These are phyloP conservation scores for Thera britannica DNA, from an alignment of 2,888 invertebrate species.

Conservation along the genomic window DNA sequence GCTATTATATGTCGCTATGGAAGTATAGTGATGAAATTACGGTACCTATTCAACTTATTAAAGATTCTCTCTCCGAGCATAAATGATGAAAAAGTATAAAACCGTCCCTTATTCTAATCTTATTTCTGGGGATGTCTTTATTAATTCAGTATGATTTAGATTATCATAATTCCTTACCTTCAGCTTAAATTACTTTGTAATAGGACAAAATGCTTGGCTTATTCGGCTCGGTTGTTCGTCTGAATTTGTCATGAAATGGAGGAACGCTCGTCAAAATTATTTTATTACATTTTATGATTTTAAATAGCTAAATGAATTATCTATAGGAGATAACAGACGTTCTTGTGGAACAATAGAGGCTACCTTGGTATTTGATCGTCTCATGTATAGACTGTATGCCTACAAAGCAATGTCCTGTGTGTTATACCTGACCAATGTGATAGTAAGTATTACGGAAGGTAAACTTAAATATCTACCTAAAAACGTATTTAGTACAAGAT, in stretches of 20 bases:
- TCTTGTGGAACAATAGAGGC: no score
- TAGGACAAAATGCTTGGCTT: conserved; percentile 49
- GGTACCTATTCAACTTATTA: neutral
- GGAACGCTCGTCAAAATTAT: conserved; percentile 23
- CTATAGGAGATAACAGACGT: no score
- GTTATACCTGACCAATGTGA: no score
- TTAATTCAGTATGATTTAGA: conserved; percentile 55
- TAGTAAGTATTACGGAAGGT: neutral
- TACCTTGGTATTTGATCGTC: no score
- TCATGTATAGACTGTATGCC: no score
- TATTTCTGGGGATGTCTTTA: conserved; percentile 45
- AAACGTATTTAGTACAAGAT: neutral
- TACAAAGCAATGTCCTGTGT: no score
- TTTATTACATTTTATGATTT: conserved; percentile 27
- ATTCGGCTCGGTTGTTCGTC: conserved; percentile 47
- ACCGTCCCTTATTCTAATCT: conserved; percentile 31
- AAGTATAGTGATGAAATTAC: neutral
- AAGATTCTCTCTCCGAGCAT: neutral
- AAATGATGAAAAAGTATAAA: conserved; percentile 18
- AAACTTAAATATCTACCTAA: neutral
- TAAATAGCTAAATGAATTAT: conserved; percentile 9
- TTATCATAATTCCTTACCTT: conserved; percentile 55
- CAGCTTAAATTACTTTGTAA: conserved; percentile 52
- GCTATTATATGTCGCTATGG: no score
- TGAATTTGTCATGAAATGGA: conserved; percentile 39